These are phyloP conservation scores for Trypoxylon attenuatum DNA, from an alignment of 2,888 invertebrate genomes.

Conservation along the genomic window DNA sequence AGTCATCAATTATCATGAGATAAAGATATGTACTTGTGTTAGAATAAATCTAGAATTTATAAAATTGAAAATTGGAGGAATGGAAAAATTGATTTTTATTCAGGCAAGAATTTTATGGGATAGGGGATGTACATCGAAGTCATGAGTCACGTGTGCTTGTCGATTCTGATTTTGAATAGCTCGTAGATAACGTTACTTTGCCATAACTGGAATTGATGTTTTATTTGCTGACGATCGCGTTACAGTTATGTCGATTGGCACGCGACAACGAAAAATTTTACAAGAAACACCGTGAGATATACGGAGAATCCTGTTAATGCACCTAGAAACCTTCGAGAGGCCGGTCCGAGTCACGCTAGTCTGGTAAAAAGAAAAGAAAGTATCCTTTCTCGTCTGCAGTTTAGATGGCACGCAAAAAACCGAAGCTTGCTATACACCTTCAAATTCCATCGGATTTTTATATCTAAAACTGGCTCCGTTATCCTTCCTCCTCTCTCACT, in stretches of 20 bases:
- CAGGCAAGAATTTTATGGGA: too few species aligned
- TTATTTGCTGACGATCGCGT: background rate
- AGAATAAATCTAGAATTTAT: too few species aligned
- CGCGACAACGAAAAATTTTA: background rate
- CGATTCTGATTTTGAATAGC: too few species aligned
- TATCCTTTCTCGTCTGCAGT: slow-evolving; percentile 5
- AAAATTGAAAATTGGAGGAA: too few species aligned
- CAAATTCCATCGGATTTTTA: background rate
- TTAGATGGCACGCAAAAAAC: background rate
- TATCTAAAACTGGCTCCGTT: background rate
- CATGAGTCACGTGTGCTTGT: too few species aligned
- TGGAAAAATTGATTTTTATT: too few species aligned
- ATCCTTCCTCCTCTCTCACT: background rate
- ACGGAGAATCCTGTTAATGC: slow-evolving; percentile 11
- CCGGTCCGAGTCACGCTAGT: background rate
- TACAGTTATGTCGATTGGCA: background rate
- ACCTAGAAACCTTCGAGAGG: slow-evolving; percentile 10
- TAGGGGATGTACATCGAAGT: too few species aligned
- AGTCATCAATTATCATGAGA: too few species aligned
- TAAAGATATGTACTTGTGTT: too few species aligned
- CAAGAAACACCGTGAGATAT: slow-evolving; percentile 1
- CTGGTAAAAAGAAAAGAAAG: slow-evolving; percentile 17
- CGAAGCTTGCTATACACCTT: background rate
- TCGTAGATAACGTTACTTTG: too few species aligned
- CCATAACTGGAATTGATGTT: background rate